Percentiles rank a stretch among this genome's conserved stretches.
Evolutionary conservation across 2,113 vertebrate genomes (phyloP).

Genomic region (Oryzias celebensis): DNA sequence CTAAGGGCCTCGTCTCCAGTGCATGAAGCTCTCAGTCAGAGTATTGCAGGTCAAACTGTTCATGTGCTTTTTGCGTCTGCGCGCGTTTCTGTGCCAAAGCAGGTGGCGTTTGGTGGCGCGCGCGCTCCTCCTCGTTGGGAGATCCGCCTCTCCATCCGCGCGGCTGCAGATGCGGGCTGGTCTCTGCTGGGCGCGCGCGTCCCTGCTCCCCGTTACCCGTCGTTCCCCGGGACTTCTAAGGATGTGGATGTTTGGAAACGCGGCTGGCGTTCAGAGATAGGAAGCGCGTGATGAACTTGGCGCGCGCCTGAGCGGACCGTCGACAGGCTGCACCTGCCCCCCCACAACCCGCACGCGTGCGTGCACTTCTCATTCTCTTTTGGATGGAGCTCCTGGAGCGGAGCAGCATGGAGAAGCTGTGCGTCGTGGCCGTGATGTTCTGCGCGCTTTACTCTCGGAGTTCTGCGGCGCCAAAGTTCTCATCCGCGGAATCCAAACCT

Average conservation of each 20-base stretch:
- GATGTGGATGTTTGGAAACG: slow-evolving; percentile 8
- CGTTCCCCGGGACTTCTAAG: slow-evolving; percentile 11
- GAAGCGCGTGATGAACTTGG: slow-evolving; percentile 25
- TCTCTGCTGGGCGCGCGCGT: slow-evolving; percentile 12
- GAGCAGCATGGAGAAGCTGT: slow-evolving; percentile 52
- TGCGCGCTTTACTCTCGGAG: slow-evolving; percentile 37
- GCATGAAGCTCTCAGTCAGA: too few species aligned
- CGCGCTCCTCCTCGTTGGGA: slow-evolving; percentile 42
- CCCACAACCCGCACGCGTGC: not conserved
- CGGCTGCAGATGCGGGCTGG: slow-evolving; percentile 46
- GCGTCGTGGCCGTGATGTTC: slow-evolving; percentile 40
- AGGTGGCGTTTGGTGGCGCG: not conserved
- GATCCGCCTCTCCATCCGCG: slow-evolving; percentile 51
- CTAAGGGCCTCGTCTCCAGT: not conserved
- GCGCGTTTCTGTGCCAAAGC: not conserved
- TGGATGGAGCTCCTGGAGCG: slow-evolving; percentile 2
- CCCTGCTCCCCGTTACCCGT: not conserved
- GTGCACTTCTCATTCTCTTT: not conserved
- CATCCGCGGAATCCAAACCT: slow-evolving; percentile 15
- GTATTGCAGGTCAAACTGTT: too few species aligned
- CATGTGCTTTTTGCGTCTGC: too few species aligned
- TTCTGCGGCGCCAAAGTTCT: slow-evolving; percentile 46
- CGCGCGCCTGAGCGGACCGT: slow-evolving; percentile 7
- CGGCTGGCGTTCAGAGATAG: slow-evolving; percentile 8
- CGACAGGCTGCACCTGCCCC: slow-evolving; percentile 31